Conservation (phyloP, 1,140 invertebrate genomes). For the Chlorops oryzae region DNA sequence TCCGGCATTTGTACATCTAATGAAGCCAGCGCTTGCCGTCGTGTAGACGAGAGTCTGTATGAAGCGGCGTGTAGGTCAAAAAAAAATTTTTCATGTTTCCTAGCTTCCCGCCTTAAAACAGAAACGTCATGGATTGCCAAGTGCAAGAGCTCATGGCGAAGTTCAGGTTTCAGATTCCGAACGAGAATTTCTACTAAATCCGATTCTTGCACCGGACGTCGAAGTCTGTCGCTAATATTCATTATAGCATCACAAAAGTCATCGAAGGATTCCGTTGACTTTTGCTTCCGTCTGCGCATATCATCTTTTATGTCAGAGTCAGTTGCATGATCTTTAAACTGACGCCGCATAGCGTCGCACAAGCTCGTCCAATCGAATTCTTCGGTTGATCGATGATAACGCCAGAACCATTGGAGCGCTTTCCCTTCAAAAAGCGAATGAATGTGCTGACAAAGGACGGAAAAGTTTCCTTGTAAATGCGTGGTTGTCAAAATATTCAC, state of each 20-base stretch:
- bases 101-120: background rate
- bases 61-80: background rate
- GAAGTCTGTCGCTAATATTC: background rate
- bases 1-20: too few species aligned
- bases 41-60: background rate
- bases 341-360: background rate
- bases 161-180: background rate
- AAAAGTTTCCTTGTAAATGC: background rate
- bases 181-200: constrained; percentile 2
- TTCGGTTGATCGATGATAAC: background rate
- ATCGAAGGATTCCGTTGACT: background rate
- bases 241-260: background rate
- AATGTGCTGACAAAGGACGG: too few species aligned
- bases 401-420: too few species aligned
- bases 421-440: too few species aligned
- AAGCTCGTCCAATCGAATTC: background rate
- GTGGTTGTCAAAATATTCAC: background rate
- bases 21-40: background rate
- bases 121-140: background rate
- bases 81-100: constrained; percentile 6
- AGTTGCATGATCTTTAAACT: background rate
- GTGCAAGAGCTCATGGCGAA: constrained; percentile 4
- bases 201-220: background rate
- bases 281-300: background rate
- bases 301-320: background rate